phyloP scores from a whole-genome alignment of 2,113 vertebrate species.

The Phoxinus phoxinus region DNA sequence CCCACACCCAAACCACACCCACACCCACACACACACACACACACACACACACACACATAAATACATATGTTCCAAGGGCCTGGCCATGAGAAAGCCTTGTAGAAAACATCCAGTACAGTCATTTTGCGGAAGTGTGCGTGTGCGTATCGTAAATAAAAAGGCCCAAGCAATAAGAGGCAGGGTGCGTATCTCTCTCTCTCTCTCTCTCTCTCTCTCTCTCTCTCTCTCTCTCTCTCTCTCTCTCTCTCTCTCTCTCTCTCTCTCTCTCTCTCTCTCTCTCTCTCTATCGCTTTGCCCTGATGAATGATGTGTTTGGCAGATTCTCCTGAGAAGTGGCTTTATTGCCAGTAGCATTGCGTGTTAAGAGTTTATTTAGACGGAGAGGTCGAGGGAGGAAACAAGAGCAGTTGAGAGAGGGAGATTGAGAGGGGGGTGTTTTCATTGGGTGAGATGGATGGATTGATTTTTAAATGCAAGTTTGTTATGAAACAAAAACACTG shows the following conservation, averaged over 20 bases:
- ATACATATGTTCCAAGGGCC: constrained; percentile 13
- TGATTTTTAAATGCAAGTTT: constrained; percentile 13
- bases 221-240: neutral
- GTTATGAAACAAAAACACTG: neutral
- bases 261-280: neutral
- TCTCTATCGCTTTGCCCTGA: neutral
- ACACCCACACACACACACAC: constrained; percentile 23
- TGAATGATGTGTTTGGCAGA: constrained; percentile 56
- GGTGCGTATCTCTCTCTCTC: neutral
- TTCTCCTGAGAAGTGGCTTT: constrained; percentile 32
- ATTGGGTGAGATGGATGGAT: neutral
- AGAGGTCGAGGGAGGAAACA: constrained; percentile 16
- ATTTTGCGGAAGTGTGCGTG: neutral
- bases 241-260: neutral
- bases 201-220: neutral
- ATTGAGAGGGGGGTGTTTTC: neutral
- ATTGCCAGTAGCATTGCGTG: constrained; percentile 56
- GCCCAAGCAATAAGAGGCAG: neutral
- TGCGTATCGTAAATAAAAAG: neutral
- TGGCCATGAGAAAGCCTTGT: neutral
- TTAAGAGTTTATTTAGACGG: constrained; percentile 62
- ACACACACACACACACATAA: constrained; percentile 33
- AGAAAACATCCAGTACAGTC: neutral
- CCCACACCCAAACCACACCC: constrained; percentile 12
- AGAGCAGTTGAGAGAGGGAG: neutral